Conservation (phyloP, 2,113 vertebrate species). For the Erpornis zantholeuca region DNA sequence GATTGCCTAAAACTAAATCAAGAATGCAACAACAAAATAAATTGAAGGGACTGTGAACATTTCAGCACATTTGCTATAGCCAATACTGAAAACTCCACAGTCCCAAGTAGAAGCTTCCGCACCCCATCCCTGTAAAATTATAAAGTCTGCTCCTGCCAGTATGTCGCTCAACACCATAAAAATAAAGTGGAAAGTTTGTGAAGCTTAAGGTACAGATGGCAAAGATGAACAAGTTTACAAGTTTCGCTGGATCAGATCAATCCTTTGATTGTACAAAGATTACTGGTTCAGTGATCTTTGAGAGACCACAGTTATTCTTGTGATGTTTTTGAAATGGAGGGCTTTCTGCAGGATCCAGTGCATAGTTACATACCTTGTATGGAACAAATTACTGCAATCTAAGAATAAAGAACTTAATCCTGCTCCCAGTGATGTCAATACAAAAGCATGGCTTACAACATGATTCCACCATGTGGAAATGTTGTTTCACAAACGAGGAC, state of each 20-base stretch:
- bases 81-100: neutral
- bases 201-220: neutral
- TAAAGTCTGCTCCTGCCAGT: neutral
- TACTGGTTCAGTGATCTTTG: neutral
- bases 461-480: neutral
- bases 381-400: slow-evolving; percentile 26
- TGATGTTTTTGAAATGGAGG: neutral
- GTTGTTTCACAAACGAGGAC: neutral
- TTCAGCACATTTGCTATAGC: neutral
- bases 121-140: neutral
- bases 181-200: neutral
- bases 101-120: neutral
- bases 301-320: slow-evolving; percentile 11
- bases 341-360: neutral
- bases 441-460: neutral
- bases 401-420: slow-evolving; percentile 37
- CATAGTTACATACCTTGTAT: slow-evolving; percentile 23
- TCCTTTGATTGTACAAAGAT: neutral
- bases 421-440: neutral
- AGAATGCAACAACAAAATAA: neutral
- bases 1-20: neutral
- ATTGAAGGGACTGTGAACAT: neutral
- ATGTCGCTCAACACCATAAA: neutral
- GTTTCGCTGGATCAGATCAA: neutral
- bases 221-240: neutral